Evolutionary conservation across 92 coral and sea anemone genomes (phyloP).

Genomic region (Micromussa lordhowensis): DNA sequence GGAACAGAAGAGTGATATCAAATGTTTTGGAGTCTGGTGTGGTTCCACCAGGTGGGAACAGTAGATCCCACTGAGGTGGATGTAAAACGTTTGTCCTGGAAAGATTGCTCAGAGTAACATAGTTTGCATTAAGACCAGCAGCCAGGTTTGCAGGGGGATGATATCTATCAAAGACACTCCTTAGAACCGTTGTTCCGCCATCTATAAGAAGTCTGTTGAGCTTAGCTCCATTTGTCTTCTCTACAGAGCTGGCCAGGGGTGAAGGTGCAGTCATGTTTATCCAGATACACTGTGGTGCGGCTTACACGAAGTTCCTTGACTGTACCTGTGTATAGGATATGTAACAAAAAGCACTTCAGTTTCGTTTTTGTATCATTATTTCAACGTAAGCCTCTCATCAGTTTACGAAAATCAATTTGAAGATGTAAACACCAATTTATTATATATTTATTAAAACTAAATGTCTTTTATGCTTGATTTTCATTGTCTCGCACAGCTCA

Average conservation of each 20-base stretch:
- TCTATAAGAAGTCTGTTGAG: conserved; percentile 57
- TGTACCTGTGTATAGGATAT: too few species aligned
- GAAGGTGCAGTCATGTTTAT: conserved; percentile 23
- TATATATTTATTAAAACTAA: too few species aligned
- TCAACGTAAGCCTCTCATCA: too few species aligned
- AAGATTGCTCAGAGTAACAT: background rate
- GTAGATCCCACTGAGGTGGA: conserved; percentile 60
- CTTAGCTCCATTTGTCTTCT: conserved; percentile 65
- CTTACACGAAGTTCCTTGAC: too few species aligned
- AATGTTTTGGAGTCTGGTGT: conserved; percentile 64
- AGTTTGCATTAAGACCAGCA: conserved; percentile 6
- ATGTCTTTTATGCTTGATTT: too few species aligned
- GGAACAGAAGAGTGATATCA: conserved; percentile 70
- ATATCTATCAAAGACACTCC: conserved; percentile 23
- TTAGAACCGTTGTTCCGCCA: conserved; percentile 48
- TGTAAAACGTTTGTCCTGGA: conserved; percentile 36
- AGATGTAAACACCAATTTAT: too few species aligned
- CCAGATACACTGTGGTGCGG: too few species aligned
- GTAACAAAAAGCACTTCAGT: too few species aligned
- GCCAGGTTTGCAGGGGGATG: conserved; percentile 53
- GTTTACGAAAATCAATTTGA: too few species aligned
- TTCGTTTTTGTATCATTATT: too few species aligned
- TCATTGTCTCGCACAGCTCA: too few species aligned
- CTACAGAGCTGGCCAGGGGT: conserved; percentile 37
- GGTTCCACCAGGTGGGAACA: conserved; percentile 72